Evolutionary conservation across 2,113 vertebrate genomes (phyloP), one percentile per base, ranked within the genome.

Genomic region (Procavia capensis): DNA sequence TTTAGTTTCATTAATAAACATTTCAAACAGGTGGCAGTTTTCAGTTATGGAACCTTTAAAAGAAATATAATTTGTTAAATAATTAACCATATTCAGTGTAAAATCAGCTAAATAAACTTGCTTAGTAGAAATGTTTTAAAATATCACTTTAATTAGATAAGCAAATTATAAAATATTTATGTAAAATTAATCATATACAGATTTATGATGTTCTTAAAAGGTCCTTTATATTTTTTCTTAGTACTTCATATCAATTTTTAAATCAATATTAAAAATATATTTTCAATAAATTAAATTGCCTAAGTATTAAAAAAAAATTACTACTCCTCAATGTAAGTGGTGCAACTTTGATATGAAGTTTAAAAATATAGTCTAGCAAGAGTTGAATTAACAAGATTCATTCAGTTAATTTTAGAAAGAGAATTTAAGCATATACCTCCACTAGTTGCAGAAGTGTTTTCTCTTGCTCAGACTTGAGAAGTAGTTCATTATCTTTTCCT

Each of bases 371-470:
- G 22, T 22, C 4, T 29, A n/a, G 27, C 17, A 72, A 50, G 81
- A 22, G 2, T 9, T 82, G 45, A 43, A 11, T 39, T 25, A 43
- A n/a, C 5, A 4, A 54, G 20, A 74, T 0, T 0, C 6, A 24
- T 2, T 24, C 39, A 74, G 4, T 3, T 3, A 43, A 29, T 5
- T 3, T 17, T 41, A 45, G 22, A 25, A 27, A 54, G 9, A 45
- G 2, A 17, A 1, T 3, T 54, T 3, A 83, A 31, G 22, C 57
- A 9, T 9, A 0, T 98, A 99, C 99, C 99, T 99, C 99, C 14
- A 99, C 99, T 4, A 99, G 98, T 50, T 99, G 99, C 78, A 99
- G 92, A 5, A 99, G 98, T 0, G 99, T 98, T 64, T 98, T 98
- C 80, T 99, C 99, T 93, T 98, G 98, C 97, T 99, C 99, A 0